These are phyloP conservation scores for Pipistrellus kuhlii DNA, from an alignment of 2,797 vertebrate species.

Conservation along the genomic window DNA sequence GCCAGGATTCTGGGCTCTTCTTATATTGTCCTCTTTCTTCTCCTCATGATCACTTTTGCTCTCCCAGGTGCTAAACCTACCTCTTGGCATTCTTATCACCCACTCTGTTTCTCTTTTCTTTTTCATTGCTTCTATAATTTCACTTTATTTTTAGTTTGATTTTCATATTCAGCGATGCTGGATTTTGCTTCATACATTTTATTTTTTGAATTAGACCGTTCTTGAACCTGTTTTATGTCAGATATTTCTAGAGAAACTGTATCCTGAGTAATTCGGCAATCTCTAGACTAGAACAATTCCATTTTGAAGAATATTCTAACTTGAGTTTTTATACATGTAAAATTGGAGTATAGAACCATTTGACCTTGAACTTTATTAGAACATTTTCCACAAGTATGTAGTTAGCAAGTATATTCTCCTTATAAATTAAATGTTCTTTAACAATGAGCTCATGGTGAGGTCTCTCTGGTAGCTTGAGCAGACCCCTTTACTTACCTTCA, in stretches of 20 bases:
- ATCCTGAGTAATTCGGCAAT: not conserved
- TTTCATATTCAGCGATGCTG: not conserved
- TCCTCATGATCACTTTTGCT: constrained; percentile 47
- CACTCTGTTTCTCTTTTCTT: not conserved
- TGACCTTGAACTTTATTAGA: constrained; percentile 1
- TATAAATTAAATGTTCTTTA: not conserved
- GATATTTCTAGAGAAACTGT: not conserved
- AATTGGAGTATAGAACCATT: not conserved
- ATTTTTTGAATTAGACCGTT: not conserved
- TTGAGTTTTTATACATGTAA: constrained; percentile 28
- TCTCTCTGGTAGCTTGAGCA: not conserved
- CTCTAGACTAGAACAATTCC: not conserved
- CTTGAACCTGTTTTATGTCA: not conserved
- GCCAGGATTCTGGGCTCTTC: fast-evolving
- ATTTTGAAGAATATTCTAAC: constrained; percentile 39
- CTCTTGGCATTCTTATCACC: not conserved
- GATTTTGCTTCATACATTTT: constrained; percentile 22
- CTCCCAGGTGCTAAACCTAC: not conserved
- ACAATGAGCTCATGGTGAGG: not conserved
- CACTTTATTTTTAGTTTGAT: not conserved
- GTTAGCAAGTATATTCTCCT: not conserved
- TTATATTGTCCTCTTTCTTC: not conserved
- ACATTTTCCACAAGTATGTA: not conserved
- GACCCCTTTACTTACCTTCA: not conserved
- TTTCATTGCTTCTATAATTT: not conserved